Percentiles rank a stretch among this genome's conserved stretches.
Conservation (phyloP, 2,113 vertebrate species). For the Acrocephalus kingi region DNA sequence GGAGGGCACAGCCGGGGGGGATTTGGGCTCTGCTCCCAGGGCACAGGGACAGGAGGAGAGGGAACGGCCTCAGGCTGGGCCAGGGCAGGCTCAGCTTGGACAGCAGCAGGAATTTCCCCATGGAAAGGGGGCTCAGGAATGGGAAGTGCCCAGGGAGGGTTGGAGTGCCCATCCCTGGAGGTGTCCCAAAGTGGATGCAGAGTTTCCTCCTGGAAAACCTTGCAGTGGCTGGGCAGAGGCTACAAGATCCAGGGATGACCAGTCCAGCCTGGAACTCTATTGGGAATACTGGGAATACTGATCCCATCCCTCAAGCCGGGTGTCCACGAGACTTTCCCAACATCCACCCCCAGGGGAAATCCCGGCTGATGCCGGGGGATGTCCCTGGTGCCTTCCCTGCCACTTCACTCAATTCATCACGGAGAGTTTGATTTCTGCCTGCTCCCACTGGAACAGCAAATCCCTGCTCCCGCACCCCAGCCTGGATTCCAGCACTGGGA, state of each 20-base stretch:
- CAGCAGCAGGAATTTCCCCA: background rate
- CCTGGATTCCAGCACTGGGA: accelerated
- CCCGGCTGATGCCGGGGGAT: background rate
- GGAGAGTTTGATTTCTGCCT: background rate
- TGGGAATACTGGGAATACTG: background rate
- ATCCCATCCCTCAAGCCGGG: background rate
- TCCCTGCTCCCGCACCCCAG: background rate
- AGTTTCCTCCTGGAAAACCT: background rate
- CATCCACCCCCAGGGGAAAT: background rate
- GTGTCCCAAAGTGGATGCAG: background rate
- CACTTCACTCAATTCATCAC: background rate
- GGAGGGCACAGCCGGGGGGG: background rate
- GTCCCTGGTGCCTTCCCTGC: background rate
- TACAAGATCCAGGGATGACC: background rate
- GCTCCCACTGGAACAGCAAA: background rate
- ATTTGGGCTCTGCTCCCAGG: background rate
- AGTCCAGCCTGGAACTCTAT: background rate
- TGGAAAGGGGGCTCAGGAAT: accelerated
- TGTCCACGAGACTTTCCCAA: background rate
- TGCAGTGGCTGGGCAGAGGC: background rate
- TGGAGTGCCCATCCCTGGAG: background rate
- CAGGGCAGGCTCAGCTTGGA: background rate
- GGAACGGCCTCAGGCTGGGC: background rate
- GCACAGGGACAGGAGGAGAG: background rate
- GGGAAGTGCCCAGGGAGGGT: background rate